These are phyloP conservation scores for Apamea crenata DNA, from an alignment of 2,888 invertebrate genomes.

Conservation along the genomic window DNA sequence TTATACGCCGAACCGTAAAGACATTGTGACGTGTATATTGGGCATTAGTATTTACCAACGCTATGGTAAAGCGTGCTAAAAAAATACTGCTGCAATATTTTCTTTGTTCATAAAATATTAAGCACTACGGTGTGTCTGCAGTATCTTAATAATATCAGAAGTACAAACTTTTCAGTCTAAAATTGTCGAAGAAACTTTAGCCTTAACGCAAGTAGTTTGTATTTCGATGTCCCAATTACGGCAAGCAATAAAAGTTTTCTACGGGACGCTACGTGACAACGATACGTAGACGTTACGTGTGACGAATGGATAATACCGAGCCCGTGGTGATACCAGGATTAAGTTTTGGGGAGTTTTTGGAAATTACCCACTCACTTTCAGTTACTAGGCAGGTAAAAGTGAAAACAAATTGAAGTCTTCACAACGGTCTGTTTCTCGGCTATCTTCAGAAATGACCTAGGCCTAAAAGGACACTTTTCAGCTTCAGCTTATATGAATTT, in stretches of 20 bases:
- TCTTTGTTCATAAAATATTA: background rate
- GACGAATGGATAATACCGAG: slow-evolving; percentile 82
- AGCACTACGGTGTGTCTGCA: background rate
- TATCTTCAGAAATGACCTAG: background rate
- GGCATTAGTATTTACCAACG: background rate
- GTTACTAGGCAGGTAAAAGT: background rate
- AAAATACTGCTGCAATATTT: background rate
- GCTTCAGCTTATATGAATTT: background rate
- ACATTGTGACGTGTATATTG: background rate
- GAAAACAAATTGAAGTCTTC: too few species aligned
- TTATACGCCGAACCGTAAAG: background rate
- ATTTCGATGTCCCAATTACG: slow-evolving; percentile 82
- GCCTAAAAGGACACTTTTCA: background rate
- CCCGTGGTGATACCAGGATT: slow-evolving; percentile 50
- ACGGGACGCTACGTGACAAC: slow-evolving; percentile 81
- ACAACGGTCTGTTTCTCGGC: background rate
- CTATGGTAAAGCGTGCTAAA: too few species aligned
- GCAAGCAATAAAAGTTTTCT: slow-evolving; percentile 84
- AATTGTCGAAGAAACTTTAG: slow-evolving; percentile 64
- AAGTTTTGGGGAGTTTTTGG: slow-evolving; percentile 25
- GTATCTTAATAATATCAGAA: slow-evolving; percentile 17
- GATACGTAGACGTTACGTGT: slow-evolving; percentile 84
- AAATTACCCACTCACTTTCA: background rate
- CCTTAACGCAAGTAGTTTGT: slow-evolving; percentile 70
- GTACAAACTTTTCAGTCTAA: slow-evolving; percentile 36